Percentiles rank a stretch among this genome's conserved stretches.
Evolutionary conservation across 1,140 invertebrate genomes (phyloP).

Genomic region (Lethocerus indicus): DNA sequence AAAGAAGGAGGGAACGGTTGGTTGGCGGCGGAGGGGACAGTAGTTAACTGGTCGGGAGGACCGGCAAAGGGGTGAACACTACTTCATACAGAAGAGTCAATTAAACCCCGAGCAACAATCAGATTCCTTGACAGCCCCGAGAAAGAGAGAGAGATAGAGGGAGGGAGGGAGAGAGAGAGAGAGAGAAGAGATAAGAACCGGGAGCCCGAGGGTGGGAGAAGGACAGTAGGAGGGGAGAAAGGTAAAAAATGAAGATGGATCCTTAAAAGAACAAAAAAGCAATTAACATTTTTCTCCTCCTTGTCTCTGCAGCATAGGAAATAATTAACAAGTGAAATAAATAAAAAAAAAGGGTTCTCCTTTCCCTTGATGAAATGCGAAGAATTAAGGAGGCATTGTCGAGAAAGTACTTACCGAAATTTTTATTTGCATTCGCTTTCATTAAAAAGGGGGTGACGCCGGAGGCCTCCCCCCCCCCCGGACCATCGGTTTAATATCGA

Average conservation of each 20-base stretch:
- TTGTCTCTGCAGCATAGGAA: slow-evolving; percentile 14
- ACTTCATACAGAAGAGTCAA: slow-evolving; percentile 6
- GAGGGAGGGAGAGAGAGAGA: not conserved
- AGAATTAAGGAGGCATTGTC: slow-evolving; percentile 16
- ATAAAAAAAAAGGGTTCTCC: slow-evolving; percentile 13
- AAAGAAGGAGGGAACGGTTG: not conserved
- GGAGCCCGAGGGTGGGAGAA: too few species aligned
- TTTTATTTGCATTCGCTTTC: slow-evolving; percentile 16
- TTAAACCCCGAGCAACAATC: slow-evolving; percentile 11
- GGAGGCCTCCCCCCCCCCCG: too few species aligned
- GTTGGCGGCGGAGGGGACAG: not conserved
- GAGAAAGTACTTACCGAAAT: slow-evolving; percentile 13
- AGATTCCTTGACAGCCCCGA: not conserved
- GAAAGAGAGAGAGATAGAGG: not conserved
- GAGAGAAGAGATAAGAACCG: too few species aligned
- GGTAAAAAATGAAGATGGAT: slow-evolving; percentile 17
- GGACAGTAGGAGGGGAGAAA: slow-evolving; percentile 3
- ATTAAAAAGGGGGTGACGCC: too few species aligned
- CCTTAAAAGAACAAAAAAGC: slow-evolving; percentile 14
- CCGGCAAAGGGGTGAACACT: not conserved
- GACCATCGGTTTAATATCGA: too few species aligned
- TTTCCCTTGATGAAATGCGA: slow-evolving; percentile 14
- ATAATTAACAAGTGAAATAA: slow-evolving; percentile 16
- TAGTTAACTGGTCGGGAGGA: too few species aligned
- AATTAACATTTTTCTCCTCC: slow-evolving; percentile 13